A percentile compares a stretch with the other conserved stretches of the same genome.
Conservation (phyloP, 53 echinoderm and acorn worm species). For the Antedon mediterranea region DNA sequence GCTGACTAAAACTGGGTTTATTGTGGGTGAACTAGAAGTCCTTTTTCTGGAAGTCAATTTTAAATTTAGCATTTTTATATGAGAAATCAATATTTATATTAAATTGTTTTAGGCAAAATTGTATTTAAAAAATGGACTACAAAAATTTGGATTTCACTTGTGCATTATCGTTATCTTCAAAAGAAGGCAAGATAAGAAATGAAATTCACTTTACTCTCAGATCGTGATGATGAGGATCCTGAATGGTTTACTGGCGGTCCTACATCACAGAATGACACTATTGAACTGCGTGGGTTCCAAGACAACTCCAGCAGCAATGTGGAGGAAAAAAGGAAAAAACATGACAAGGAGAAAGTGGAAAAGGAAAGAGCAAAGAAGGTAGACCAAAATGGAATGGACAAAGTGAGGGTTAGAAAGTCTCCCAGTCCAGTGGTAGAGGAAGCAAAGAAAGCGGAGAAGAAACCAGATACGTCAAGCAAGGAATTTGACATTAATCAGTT, state of each 20-base stretch:
- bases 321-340: slow-evolving; percentile 22
- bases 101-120: too few relatives aligned
- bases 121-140: too few relatives aligned
- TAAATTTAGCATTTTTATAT: too few relatives aligned
- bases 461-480: slow-evolving; percentile 30
- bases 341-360: not conserved
- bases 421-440: slow-evolving; percentile 36
- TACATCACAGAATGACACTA: slow-evolving; percentile 72
- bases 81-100: too few relatives aligned
- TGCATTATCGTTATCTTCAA: too few relatives aligned
- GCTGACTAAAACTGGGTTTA: too few relatives aligned
- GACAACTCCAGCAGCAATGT: slow-evolving; percentile 32
- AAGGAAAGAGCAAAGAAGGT: not conserved
- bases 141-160: too few relatives aligned
- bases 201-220: not conserved
- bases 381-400: not conserved
- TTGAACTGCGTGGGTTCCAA: slow-evolving; percentile 67
- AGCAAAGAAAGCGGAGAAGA: slow-evolving; percentile 33
- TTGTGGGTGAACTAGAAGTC: too few relatives aligned
- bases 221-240: slow-evolving; percentile 41
- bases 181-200: too few relatives aligned
- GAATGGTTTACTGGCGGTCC: slow-evolving; percentile 91
- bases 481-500: slow-evolving; percentile 98
- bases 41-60: too few relatives aligned
- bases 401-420: not conserved